These are phyloP conservation scores for Pterocles gutturalis DNA, from an alignment of 2,113 vertebrate species.

Conservation along the genomic window DNA sequence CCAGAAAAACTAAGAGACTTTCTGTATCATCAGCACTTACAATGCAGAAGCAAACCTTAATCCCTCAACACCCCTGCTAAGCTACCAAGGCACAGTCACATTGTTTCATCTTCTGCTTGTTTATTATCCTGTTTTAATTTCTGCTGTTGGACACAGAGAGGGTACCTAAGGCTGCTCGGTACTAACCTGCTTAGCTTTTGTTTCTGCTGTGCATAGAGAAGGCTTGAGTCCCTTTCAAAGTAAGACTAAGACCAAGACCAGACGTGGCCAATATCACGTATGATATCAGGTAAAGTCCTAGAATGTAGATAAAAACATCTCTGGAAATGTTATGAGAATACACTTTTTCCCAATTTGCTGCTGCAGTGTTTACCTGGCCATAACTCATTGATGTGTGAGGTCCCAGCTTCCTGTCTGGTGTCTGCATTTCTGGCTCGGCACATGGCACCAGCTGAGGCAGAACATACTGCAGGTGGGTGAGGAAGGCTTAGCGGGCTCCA, in stretches of 20 bases:
- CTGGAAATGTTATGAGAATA: background rate
- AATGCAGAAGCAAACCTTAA: background rate
- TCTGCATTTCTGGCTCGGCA: background rate
- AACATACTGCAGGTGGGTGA: background rate
- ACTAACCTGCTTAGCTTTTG: background rate
- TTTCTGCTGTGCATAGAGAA: background rate
- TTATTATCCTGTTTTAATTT: background rate
- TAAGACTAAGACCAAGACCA: background rate
- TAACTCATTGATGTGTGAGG: background rate
- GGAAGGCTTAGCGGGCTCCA: background rate
- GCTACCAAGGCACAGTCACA: background rate
- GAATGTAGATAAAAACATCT: background rate
- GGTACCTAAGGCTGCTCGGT: background rate
- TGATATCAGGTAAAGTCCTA: background rate
- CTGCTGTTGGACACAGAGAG: background rate
- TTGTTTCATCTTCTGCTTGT: background rate
- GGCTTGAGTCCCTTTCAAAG: background rate
- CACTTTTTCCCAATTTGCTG: background rate
- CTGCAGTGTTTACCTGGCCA: background rate
- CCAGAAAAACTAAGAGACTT: background rate
- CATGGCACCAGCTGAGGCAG: background rate
- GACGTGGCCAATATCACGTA: background rate
- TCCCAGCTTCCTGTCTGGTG: background rate
- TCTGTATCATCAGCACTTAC: background rate
- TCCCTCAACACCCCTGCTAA: background rate